Evolutionary conservation across 2,888 invertebrate genomes (phyloP), one percentile per base, ranked within the genome.

Genomic region (Zelleria hepariella): DNA sequence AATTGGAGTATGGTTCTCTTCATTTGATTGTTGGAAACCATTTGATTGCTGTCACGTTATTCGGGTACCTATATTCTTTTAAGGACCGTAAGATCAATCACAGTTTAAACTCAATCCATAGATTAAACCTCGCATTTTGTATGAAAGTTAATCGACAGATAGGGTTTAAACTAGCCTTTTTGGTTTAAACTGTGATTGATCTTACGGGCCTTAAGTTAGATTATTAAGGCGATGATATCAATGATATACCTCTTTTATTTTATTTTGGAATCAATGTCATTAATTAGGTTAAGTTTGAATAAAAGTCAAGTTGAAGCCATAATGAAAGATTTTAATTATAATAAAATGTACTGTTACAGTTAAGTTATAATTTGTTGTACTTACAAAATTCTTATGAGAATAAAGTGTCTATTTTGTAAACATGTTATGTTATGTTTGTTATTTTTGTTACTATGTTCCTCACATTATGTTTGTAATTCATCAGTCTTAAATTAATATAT

Each of bases 291-390:
- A 49, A 49, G 49, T 49, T n/a, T 53, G 15, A 25, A 52, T 5
- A 53, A 53, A 52, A 49, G 20, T 49, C 77, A 61, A 64, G 32
- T 53, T 67, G 75, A 86, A 86, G 86, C 86, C 80, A 80, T 85
- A 84, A 42, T 80, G 78, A 76, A 77, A 75, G 70, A 78, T 74
- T 75, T 74, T 75, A 77, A 81, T 78, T 73, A 77, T 73, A 74
- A 77, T 74, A 47, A 20, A 58, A 79, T 77, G 75, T 82, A 82
- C 77, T 82, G 79, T 79, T 74, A 77, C 78, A 82, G 78, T 85
- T 79, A 75, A 82, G 82, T 15, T 32, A 42, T 42, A n/a, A n/a
- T n/a, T n/a, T 42, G 15, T 84, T 84, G 82, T 85, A 86, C 84
- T 84, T 81, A 82, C 69, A 58, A 70, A 77, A 76, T 48, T 18